Evolutionary conservation across 2,797 vertebrate species (phyloP), one percentile per base, ranked within the genome.

Genomic region (Zonotrichia albicollis): DNA sequence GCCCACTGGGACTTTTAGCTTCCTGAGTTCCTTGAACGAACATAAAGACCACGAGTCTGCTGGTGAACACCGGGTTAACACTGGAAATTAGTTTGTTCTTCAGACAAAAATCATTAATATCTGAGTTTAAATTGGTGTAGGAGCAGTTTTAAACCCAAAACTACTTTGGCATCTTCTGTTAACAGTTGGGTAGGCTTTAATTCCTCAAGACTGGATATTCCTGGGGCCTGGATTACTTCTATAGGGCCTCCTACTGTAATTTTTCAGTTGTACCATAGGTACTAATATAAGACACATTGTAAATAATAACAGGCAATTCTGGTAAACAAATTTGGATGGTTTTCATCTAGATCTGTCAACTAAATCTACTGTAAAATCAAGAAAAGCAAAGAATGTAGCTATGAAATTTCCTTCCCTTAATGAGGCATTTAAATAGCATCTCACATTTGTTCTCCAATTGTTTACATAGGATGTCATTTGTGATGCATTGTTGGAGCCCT

Each of bases 391-490:
- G 68, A 84, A 77, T 77, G 40, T 61, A 74, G 61, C 88, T 93
- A 89, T 73, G 67, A 94, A 53, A 87, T 96, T 91, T 96, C 70
- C 57, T 80, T 92, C 79, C 67, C 68, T 78, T 91, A 96, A 94
- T 93, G 91, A 96, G 58, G 64, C 78, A 93, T 95, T 95, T 96
- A 86, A 94, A 94, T 51, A 89, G 23, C 71, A 77, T 84, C 54
- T 84, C 86, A 68, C 91, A 79, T 82, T 97, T 94, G 40, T 91
- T 91, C 95, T 80, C 70, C 5, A 13, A 5, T 87, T 95, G 79
- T 96, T 97, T 95, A 91, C 84, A 84, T 64, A 90, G 43, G 76
- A 83, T 95, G 82, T 80, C 74, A 92, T 76, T 95, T 90, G 81
- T 90, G 92, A 95, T 92, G 73, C 76, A 92, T 87, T 94, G 84